Base-by-base conservation (phyloP, 1,140 invertebrate genomes). In the Calycopis cecrops region DNA sequence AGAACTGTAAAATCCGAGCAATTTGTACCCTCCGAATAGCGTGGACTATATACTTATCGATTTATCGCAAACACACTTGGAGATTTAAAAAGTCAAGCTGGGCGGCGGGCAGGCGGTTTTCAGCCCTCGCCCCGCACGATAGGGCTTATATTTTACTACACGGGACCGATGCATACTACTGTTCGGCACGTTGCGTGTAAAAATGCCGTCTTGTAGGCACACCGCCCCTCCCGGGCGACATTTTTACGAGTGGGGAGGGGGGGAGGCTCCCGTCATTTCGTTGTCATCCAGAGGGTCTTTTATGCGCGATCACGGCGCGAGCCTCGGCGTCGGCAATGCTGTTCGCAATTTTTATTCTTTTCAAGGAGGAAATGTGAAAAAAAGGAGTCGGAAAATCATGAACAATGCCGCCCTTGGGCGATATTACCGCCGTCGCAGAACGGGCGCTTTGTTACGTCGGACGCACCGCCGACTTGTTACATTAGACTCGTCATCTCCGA, bases 391-490 rank as follows among this genome's bases (percentile, higher is more conserved):
- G 74, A 76, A 85, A 80, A 82, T 76, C 68, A 79, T 69, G 82
- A 85, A 83, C 82, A 85, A 84, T 82, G 71, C 70, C 73, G 79
- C 80, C 83, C 83, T 78, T 78, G 76, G 80, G 74, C 76, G 80
- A 79, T 79, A 84, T 82, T 83, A 80, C 80, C 83, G 80, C 83
- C 82, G 82, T 84, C 83, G 76, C 79, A 77, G 84, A 84, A 86
- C 84, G 83, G 84, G 83, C 71, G 83, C 80, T 86, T 86, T 84
- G 83, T 86, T 84, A 79, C 68, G 73, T 79, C 67, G 68, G 75
- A 74, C 70, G 79, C 74, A 71, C 81, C 79, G n/a, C 71, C 72
- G 73, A 76, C 76, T 81, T 76, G 79, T 83, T 83, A 80, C 79
- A 79, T 85, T 83, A 83, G 75, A 76, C 78, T 80, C 79, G 77